Conservation (phyloP, 2,888 invertebrate genomes). For the Buathra laborator region DNA sequence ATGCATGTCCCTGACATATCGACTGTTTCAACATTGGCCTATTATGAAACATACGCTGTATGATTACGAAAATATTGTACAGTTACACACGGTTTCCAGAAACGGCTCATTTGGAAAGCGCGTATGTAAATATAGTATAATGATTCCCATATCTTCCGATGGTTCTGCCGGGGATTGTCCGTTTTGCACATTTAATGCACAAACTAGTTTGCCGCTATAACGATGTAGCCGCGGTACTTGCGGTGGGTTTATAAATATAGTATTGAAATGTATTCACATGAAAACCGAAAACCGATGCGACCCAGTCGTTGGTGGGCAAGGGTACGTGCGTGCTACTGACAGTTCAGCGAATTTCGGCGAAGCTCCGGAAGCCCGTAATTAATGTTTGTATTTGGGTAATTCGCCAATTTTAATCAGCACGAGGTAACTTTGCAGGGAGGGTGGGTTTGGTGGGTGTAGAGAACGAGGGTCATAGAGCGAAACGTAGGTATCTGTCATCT, state of each 20-base stretch:
- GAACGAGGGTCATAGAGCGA: conserved; percentile 27
- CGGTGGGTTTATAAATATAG: conserved; percentile 52
- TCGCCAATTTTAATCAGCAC: conserved; percentile 64
- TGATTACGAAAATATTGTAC: conserved; percentile 3
- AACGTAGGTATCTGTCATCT: conserved; percentile 52
- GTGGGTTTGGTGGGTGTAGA: conserved; percentile 7
- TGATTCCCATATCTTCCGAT: conserved; percentile 19
- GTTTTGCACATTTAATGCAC: conserved; percentile 43
- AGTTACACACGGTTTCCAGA: not conserved
- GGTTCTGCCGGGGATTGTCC: conserved; percentile 11
- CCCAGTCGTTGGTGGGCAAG: conserved; percentile 20
- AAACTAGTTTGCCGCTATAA: conserved; percentile 55
- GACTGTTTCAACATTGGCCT: not conserved
- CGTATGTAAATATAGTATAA: not conserved
- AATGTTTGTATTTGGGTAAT: conserved; percentile 66
- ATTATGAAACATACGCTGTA: not conserved
- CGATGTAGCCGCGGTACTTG: conserved; percentile 28
- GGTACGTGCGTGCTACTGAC: conserved; percentile 58
- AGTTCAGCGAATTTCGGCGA: conserved; percentile 62
- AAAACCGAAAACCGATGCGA: conserved; percentile 33
- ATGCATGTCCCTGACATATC: not conserved
- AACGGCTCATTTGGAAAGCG: not conserved
- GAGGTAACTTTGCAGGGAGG: conserved; percentile 46
- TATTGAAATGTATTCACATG: conserved; percentile 14
- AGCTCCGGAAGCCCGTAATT: conserved; percentile 64